Evolutionary conservation across 2,797 vertebrate species (phyloP).

Genomic region (Anabacerthia variegaticeps): DNA sequence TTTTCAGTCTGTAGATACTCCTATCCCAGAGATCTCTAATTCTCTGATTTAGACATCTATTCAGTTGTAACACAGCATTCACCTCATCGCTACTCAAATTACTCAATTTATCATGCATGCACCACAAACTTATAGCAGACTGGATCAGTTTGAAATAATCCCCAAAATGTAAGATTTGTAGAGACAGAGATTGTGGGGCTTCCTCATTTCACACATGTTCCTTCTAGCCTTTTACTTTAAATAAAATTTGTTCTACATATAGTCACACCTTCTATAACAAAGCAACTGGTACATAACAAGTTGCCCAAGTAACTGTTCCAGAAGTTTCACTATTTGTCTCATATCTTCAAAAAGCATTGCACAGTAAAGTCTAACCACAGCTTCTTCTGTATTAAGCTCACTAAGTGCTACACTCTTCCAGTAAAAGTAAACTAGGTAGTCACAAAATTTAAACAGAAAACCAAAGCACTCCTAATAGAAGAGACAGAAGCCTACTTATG

Average conservation of each 20-base stretch:
- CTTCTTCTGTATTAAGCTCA: neutral
- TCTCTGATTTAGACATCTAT: neutral
- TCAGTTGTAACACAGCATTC: neutral
- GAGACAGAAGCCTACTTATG: neutral
- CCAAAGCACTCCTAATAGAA: neutral
- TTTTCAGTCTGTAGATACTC: neutral
- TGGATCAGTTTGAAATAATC: neutral
- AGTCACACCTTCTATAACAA: neutral
- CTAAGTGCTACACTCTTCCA: neutral
- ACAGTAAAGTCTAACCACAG: neutral
- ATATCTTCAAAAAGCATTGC: neutral
- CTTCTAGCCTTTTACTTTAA: neutral
- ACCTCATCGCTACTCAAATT: neutral
- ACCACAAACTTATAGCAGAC: neutral
- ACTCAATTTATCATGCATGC: neutral
- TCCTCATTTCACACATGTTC: neutral
- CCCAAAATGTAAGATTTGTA: neutral
- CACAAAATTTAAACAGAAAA: neutral
- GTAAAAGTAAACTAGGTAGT: neutral
- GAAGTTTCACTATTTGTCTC: neutral
- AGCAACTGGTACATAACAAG: neutral
- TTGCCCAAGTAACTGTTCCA: neutral
- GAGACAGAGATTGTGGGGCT: neutral
- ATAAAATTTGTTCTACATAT: neutral
- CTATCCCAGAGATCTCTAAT: neutral